Evolutionary conservation across 2,113 vertebrate genomes (phyloP).

Genomic region (Sinocyclocheilus anophthalmus): DNA sequence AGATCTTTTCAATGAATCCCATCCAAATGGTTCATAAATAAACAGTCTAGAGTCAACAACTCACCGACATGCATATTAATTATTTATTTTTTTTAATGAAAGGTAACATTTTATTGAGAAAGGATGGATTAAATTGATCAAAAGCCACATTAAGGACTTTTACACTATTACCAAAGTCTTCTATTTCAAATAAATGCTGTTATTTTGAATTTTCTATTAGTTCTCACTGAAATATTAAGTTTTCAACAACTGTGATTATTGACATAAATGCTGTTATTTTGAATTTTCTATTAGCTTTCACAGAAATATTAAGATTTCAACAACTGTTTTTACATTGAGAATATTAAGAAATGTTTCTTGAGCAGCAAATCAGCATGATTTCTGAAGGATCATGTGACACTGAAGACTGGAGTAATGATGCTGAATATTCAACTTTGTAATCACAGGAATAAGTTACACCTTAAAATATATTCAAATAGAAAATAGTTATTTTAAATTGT

Average conservation of each 20-base stretch:
- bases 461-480: background rate
- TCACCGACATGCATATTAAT: background rate
- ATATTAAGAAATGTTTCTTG: background rate
- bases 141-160: too few relatives aligned
- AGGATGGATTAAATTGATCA: too few relatives aligned
- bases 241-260: background rate
- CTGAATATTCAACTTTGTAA: background rate
- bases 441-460: background rate
- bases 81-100: too few relatives aligned
- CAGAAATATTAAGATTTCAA: background rate
- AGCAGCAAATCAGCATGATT: background rate
- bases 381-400: background rate
- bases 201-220: background rate
- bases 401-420: background rate
- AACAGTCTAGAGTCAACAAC: background rate
- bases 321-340: too few relatives aligned
- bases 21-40: background rate
- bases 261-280: too few relatives aligned
- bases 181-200: too few relatives aligned
- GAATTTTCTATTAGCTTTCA: background rate
- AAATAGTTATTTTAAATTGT: background rate
- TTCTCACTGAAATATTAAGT: background rate
- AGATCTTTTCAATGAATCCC: background rate
- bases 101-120: too few relatives aligned
- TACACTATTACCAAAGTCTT: too few relatives aligned